phyloP scores from a whole-genome alignment of 2,797 vertebrate species.

The Potorous gilbertii region DNA sequence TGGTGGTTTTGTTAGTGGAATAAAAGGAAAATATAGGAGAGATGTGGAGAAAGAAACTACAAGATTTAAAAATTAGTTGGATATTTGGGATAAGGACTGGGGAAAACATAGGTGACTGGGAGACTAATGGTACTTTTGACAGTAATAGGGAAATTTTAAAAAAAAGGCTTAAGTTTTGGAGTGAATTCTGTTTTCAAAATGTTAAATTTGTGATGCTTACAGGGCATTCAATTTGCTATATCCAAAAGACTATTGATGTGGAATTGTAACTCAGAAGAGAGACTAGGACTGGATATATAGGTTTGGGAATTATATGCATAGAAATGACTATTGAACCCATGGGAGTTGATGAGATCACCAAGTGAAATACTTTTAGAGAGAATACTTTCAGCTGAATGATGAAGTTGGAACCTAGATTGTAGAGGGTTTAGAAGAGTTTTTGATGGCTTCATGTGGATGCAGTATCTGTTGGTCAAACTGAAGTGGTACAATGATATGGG shows the following conservation, averaged over 20 bases:
- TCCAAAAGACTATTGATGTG: background rate
- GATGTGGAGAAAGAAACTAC: background rate
- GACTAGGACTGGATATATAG: background rate
- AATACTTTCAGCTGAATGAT: background rate
- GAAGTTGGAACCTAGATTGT: background rate
- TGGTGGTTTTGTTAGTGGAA: background rate
- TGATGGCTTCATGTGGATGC: background rate
- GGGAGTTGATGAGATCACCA: background rate
- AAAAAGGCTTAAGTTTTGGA: background rate
- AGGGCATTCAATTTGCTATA: background rate
- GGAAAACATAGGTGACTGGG: background rate
- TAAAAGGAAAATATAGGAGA: background rate
- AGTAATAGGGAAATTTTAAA: background rate
- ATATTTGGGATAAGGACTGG: background rate
- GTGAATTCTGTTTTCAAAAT: background rate
- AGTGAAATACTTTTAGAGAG: background rate
- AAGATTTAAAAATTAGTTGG: background rate
- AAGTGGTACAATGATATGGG: background rate
- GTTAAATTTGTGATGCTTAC: background rate
- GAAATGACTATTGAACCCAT: background rate
- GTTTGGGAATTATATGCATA: background rate
- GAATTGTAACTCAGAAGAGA: background rate
- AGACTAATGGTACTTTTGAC: background rate
- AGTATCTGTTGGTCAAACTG: background rate
- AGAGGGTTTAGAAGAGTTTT: background rate